phyloP scores from a whole-genome alignment of 2,113 vertebrate genomes.

The Cettia cetti region DNA sequence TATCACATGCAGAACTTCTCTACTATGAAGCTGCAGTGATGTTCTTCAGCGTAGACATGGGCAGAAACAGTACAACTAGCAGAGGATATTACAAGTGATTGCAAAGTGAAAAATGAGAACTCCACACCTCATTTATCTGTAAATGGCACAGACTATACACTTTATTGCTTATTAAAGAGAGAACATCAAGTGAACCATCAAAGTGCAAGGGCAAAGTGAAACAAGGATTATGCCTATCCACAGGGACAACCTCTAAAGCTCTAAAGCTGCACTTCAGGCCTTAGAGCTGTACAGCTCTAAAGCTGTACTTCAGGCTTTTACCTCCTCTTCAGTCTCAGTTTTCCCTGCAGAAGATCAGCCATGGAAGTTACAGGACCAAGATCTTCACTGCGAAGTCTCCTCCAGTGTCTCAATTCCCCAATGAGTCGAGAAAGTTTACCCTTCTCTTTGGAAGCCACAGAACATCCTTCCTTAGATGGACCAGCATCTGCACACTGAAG shows the following conservation, averaged over 20 bases:
- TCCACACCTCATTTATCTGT: not conserved
- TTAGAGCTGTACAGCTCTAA: not conserved
- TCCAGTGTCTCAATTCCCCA: not conserved
- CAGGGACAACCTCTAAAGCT: not conserved
- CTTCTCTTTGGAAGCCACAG: accelerated
- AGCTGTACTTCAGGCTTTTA: not conserved
- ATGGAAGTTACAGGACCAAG: not conserved
- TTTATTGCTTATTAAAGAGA: not conserved
- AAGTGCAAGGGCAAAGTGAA: not conserved
- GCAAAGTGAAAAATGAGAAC: not conserved
- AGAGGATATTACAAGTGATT: not conserved
- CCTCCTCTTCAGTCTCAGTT: not conserved
- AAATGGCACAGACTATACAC: not conserved
- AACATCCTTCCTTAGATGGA: not conserved
- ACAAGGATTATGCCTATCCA: not conserved
- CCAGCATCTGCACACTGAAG: not conserved
- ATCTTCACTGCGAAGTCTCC: not conserved
- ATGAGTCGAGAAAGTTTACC: accelerated
- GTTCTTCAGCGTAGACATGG: not conserved
- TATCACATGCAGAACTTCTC: not conserved
- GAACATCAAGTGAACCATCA: not conserved
- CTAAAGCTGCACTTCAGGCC: not conserved
- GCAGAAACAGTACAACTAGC: not conserved
- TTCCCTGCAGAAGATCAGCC: not conserved
- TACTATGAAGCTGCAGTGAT: accelerated